Percentiles rank a stretch among this genome's conserved stretches.
phyloP scores from a whole-genome alignment of 2,797 vertebrate species.

The Muscicapa comitata region DNA sequence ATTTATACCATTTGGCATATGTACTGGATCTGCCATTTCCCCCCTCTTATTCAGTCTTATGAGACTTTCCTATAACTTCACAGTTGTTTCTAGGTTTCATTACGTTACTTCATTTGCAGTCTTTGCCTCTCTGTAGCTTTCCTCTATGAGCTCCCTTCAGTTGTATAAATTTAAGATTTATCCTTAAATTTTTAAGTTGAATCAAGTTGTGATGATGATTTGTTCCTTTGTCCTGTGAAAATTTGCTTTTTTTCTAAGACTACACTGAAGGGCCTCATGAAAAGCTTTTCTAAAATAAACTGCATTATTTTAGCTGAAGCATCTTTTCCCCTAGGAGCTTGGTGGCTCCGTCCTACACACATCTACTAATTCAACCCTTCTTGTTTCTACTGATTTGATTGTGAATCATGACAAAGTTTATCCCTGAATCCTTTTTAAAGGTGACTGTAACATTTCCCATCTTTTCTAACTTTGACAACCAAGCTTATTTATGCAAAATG shows the following conservation, averaged over 20 bases:
- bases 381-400: not conserved
- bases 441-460: not conserved
- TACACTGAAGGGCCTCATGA: not conserved
- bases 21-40: not conserved
- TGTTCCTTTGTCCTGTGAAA: not conserved
- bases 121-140: not conserved
- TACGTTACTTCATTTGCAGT: not conserved
- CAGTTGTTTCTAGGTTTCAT: not conserved
- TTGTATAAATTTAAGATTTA: not conserved
- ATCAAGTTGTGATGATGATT: not conserved
- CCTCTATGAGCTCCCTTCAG: not conserved
- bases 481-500: not conserved
- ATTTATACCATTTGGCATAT: rapidly evolving
- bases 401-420: not conserved
- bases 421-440: not conserved
- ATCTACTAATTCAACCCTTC: not conserved
- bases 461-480: not conserved
- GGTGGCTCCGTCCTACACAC: not conserved
- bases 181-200: not conserved
- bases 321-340: not conserved
- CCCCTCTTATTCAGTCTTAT: not conserved
- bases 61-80: not conserved
- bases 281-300: not conserved
- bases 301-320: not conserved
- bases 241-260: not conserved